Conservation (phyloP, 2,797 vertebrate genomes). For the Salarias fasciatus region DNA sequence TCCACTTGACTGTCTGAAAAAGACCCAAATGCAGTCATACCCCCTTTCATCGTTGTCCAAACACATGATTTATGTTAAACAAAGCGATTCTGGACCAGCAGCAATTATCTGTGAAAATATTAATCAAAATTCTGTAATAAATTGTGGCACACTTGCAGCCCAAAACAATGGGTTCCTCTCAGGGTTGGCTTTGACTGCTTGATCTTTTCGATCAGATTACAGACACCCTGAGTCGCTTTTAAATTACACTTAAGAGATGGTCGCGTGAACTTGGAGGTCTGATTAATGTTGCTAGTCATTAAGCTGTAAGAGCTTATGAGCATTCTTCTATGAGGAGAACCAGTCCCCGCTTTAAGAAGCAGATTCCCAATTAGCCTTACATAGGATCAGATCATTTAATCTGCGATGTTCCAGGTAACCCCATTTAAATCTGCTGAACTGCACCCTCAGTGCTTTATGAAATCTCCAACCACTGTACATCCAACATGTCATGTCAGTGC, state of each 20-base stretch:
- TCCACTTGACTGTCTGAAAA: not conserved
- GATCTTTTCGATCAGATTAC: slow-evolving; percentile 43
- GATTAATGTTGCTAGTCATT: slow-evolving; percentile 61
- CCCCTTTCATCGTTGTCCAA: not conserved
- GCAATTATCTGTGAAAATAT: not conserved
- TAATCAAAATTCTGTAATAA: not conserved
- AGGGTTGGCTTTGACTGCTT: slow-evolving; percentile 13
- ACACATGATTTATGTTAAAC: slow-evolving; percentile 1
- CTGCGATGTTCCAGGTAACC: slow-evolving; percentile 72
- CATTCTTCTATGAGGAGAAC: slow-evolving; percentile 38
- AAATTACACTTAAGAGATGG: slow-evolving; percentile 47
- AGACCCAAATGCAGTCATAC: not conserved
- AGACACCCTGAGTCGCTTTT: slow-evolving; percentile 29
- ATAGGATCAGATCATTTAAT: slow-evolving; percentile 71
- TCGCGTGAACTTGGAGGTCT: slow-evolving; percentile 45
- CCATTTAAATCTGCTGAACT: slow-evolving; percentile 72
- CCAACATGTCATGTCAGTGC: slow-evolving; percentile 31
- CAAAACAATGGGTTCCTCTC: not conserved
- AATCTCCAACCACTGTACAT: slow-evolving; percentile 53
- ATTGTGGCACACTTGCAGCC: not conserved
- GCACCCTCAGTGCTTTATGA: slow-evolving; percentile 57
- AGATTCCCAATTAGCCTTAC: slow-evolving; percentile 69
- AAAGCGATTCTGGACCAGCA: not conserved
- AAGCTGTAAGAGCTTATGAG: slow-evolving; percentile 49
- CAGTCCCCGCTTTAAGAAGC: slow-evolving; percentile 45